phyloP scores from a whole-genome alignment of 1,140 invertebrate genomes.

The Idris sp. region DNA sequence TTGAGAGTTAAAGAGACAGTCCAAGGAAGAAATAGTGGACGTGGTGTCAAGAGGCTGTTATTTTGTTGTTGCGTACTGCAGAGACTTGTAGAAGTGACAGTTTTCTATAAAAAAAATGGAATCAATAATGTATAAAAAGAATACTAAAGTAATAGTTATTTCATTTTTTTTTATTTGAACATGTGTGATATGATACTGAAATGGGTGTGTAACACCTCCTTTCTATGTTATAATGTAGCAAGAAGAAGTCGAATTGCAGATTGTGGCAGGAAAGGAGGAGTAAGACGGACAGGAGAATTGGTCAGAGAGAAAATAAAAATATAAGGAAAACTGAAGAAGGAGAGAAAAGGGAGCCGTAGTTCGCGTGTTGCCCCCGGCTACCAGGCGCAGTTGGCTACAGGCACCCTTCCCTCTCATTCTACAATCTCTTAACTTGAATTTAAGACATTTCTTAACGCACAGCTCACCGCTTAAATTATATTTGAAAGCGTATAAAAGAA shows the following conservation, averaged over 20 bases:
- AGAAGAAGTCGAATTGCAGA: conserved; percentile 22
- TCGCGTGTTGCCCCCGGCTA: conserved; percentile 72
- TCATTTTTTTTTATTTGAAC: conserved; percentile 16
- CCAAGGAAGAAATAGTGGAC: conserved; percentile 27
- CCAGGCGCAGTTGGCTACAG: conserved; percentile 65
- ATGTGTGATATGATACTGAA: conserved; percentile 15
- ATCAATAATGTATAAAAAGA: too few relatives aligned
- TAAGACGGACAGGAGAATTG: conserved; percentile 52
- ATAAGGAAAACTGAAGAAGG: conserved; percentile 41
- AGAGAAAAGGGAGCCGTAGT: conserved; percentile 61
- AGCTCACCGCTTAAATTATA: conserved; percentile 21
- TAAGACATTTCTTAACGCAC: conserved; percentile 36
- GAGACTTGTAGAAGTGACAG: too few relatives aligned
- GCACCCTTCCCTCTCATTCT: conserved; percentile 63
- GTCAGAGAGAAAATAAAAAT: conserved; percentile 44
- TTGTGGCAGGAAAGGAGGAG: conserved; percentile 31
- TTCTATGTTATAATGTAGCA: conserved; percentile 14
- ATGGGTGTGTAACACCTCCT: conserved; percentile 45
- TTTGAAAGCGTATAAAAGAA: conserved; percentile 4
- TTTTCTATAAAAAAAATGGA: too few relatives aligned
- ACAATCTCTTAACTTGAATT: conserved; percentile 57
- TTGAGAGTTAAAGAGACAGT: conserved; percentile 30
- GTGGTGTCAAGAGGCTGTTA: conserved; percentile 34
- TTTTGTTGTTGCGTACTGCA: conserved; percentile 15
- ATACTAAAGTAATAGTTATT: too few relatives aligned